A percentile compares a stretch with the other conserved stretches of the same genome.
Conservation (phyloP, 1,140 invertebrate genomes). For the Orius insidiosus region DNA sequence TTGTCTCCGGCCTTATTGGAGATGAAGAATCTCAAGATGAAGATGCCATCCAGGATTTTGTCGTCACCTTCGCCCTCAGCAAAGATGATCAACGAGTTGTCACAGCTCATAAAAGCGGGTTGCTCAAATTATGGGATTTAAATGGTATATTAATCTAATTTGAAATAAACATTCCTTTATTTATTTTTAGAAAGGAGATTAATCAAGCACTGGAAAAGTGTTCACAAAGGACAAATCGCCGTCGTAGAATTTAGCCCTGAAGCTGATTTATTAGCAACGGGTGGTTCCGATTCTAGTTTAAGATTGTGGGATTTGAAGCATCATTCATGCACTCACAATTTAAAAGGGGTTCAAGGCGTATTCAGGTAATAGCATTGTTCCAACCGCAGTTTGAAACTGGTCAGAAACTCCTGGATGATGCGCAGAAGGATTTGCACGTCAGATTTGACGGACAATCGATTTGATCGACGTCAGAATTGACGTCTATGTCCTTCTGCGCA, state of each 20-base stretch:
- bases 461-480: too few species aligned
- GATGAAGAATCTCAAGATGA: constrained; percentile 26
- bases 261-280: constrained; percentile 55
- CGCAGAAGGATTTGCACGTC: too few species aligned
- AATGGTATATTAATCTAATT: too few species aligned
- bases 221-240: constrained; percentile 71
- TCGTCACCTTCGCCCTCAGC: constrained; percentile 56
- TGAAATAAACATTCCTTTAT: too few species aligned
- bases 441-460: too few species aligned
- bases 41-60: constrained; percentile 40
- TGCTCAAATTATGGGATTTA: constrained; percentile 64
- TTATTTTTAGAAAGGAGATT: constrained; percentile 43
- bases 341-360: constrained; percentile 66
- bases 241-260: constrained; percentile 45
- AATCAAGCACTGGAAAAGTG: constrained; percentile 57
- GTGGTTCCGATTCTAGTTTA: constrained; percentile 64
- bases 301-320: constrained; percentile 70
- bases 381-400: too few species aligned
- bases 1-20: too few species aligned
- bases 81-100: constrained; percentile 45
- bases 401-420: too few species aligned
- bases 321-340: constrained; percentile 65
- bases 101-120: constrained; percentile 63
- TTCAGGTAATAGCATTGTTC: too few species aligned
- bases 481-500: too few species aligned